Evolutionary conservation across 2,797 vertebrate genomes (phyloP), one percentile per base, ranked within the genome.

Genomic region (Calcarius lapponicus): DNA sequence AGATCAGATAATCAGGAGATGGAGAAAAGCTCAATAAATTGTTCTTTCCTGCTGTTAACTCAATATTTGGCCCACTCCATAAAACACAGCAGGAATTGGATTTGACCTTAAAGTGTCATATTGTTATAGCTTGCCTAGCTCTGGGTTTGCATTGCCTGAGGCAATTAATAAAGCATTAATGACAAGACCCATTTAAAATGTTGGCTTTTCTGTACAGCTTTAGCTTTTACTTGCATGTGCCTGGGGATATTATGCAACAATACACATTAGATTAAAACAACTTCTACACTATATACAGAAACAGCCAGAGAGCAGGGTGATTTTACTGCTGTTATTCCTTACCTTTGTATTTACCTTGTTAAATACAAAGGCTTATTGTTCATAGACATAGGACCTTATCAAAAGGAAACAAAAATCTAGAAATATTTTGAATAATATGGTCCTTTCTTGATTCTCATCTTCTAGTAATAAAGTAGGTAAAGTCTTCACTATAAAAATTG

Each of bases 91-190:
- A 97, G 98, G 98, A 98, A 98, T 98, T 99, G 96, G 94, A 98
- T 97, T 98, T 99, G 99, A 99, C 99, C 99, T 99, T 99, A 99
- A 99, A 99, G 98, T 99, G 99, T 99, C 99, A 99, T 98, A 98
- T 98, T 98, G 98, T 98, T 99, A 98, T 98, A 98, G 98, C 98
- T 98, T 98, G 98, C 98, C 98, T 97, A 96, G 98, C 98, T 96
- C 98, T 96, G 98, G 97, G 98, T 98, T 98, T 98, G 97, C 96
- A 97, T 98, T 97, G 98, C 99, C 99, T 96, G 96, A 73, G 98
- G 99, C 99, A 99, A 99, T 99, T 99, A 99, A 99, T 99, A 99
- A 99, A 99, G 99, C 99, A 99, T 99, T 99, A 99, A 99, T 99
- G 99, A 99, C 99, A 99, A 99, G 99, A 98, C 98, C 98, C 98